Evolutionary conservation across 2,888 invertebrate genomes (phyloP).

Genomic region (Tubulanus polymorphus): DNA sequence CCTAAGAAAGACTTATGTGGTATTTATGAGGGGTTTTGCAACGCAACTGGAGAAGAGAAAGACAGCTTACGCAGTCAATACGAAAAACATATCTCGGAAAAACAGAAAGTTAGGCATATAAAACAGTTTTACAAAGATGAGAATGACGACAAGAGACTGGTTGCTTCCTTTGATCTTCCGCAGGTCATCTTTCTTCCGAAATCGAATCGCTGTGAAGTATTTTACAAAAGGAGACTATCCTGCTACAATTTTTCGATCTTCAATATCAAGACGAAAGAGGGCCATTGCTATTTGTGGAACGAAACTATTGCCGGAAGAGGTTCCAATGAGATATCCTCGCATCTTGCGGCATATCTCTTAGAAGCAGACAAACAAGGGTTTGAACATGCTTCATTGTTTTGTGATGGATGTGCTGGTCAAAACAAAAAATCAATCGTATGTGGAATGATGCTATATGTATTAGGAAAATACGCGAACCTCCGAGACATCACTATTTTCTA

Average conservation of each 20-base stretch:
- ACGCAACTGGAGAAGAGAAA: conserved; percentile 3
- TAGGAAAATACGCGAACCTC: background rate
- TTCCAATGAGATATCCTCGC: conserved; percentile 5
- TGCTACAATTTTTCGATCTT: conserved; percentile 6
- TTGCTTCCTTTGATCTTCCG: conserved; percentile 6
- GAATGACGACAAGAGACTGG: background rate
- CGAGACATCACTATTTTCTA: background rate
- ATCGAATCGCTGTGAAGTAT: conserved; percentile 4
- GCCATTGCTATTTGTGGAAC: conserved; percentile 4
- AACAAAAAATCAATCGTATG: conserved; percentile 7
- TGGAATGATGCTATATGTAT: background rate
- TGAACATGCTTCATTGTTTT: background rate
- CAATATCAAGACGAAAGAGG: conserved; percentile 4
- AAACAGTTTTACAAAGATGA: background rate
- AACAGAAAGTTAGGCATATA: background rate
- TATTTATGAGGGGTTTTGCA: conserved; percentile 2
- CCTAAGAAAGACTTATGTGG: conserved; percentile 9
- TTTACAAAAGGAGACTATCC: conserved; percentile 3
- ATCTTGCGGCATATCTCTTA: background rate
- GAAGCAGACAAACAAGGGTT: background rate
- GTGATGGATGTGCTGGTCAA: conserved; percentile 9
- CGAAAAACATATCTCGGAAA: background rate
- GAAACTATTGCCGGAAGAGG: conserved; percentile 5
- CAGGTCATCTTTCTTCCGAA: conserved; percentile 6
- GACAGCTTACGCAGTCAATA: background rate